Evolutionary conservation across 2,797 vertebrate genomes (phyloP), one percentile per base, ranked within the genome.

Genomic region (Pseudocheirus occidentalis): DNA sequence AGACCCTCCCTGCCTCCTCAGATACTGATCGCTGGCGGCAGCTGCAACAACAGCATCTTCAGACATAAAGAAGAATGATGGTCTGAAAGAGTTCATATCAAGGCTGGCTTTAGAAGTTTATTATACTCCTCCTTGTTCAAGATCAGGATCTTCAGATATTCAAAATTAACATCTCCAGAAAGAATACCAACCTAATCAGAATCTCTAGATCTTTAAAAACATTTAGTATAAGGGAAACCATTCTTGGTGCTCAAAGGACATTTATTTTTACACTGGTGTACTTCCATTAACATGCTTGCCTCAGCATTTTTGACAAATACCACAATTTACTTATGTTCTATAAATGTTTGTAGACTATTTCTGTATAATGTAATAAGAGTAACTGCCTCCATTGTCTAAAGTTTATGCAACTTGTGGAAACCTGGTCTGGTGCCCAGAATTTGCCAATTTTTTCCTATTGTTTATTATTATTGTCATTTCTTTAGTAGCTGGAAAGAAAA

Each of bases 321-420:
- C 11, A 56, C 52, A 52, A 92, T 93, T 96, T 93, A 92, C 62
- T 94, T 93, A 91, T 10, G 94, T 94, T 94, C 94, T 95, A 81
- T 62, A 93, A 96, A 62, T 94, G 96, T 94, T 94, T 93, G 46
- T 92, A 90, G 90, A 92, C 93, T 90, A 87, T 90, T 91, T 96
- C 92, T 95, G 59, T 73, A 66, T 40, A 13, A 92, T 73, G n/a
- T 16, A 96, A n/a, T 90, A 58, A 92, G 57, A 95, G 34, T 90
- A 46, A 57, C 94, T 95, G 97, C 92, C 66, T 90, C 90, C 94
- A 96, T 73, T 92, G 94, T 94, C 92, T 96, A 95, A 96, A 95
- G 87, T 90, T 0, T 81, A 55, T 57, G 91, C 90, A 92, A 91
- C 56, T n/a, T n/a, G n/a, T 91, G 95, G 94, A 95, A 62, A 93